Conservation (phyloP, 2,888 invertebrate species). For the Rhopalosiphum nymphaeae region DNA sequence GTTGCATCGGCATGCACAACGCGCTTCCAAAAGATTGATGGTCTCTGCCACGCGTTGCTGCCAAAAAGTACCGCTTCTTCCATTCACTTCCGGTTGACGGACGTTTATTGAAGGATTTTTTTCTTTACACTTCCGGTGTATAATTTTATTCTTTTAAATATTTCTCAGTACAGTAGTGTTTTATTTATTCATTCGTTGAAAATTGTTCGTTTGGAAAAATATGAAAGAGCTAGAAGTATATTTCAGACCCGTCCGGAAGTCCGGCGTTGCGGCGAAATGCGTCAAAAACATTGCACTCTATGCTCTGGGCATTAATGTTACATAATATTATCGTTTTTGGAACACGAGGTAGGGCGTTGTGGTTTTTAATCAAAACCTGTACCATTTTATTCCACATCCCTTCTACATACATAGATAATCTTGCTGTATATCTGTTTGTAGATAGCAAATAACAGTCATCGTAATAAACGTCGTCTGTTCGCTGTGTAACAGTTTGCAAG, state of each 20-base stretch:
- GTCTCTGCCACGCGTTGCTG: neutral
- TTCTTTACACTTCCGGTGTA: neutral
- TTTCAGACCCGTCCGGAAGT: constrained; percentile 42
- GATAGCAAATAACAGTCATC: constrained; percentile 35
- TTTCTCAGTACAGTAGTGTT: neutral
- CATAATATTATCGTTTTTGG: constrained; percentile 38
- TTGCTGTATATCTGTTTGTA: neutral
- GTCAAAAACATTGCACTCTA: constrained; percentile 25
- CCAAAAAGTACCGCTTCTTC: constrained; percentile 32
- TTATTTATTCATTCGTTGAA: constrained; percentile 29
- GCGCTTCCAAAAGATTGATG: constrained; percentile 55
- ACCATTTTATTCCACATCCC: neutral
- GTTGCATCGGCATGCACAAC: constrained; percentile 41
- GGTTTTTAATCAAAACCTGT: constrained; percentile 53
- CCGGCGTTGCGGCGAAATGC: constrained; percentile 46
- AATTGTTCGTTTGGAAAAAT: constrained; percentile 35
- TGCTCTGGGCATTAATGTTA: neutral
- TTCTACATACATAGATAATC: neutral
- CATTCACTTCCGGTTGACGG: constrained; percentile 37
- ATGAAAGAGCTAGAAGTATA: neutral
- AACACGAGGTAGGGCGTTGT: neutral
- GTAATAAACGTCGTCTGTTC: constrained; percentile 21
- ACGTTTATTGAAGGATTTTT: constrained; percentile 52
- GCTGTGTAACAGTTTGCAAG: constrained; percentile 27
- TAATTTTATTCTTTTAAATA: neutral